Evolutionary conservation across 2,888 invertebrate genomes (phyloP).

Genomic region (Protophormia terraenovae): DNA sequence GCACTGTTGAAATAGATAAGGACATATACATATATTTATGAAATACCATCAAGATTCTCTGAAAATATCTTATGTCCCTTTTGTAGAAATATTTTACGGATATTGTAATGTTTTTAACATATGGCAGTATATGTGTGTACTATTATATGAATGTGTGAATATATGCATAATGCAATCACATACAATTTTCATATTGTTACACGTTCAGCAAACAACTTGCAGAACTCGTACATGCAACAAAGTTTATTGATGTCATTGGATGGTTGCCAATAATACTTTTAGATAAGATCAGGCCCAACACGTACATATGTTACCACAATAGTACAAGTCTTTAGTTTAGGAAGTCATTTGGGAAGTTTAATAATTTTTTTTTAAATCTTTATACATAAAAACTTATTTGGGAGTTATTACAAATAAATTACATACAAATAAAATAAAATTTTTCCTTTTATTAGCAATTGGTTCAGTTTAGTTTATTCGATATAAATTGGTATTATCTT

Average conservation of each 20-base stretch:
- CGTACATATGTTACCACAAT: neutral
- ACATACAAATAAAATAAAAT: too few species aligned
- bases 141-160: neutral
- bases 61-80: neutral
- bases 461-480: neutral
- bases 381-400: neutral
- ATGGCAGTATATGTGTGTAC: neutral
- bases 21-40: neutral
- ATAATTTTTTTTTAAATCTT: neutral
- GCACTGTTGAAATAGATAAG: neutral
- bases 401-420: neutral
- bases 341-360: neutral
- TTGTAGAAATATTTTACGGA: neutral
- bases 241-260: constrained; percentile 36
- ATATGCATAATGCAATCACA: neutral
- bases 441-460: too few species aligned
- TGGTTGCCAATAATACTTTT: constrained; percentile 48
- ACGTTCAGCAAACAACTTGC: constrained; percentile 14
- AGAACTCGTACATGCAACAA: neutral
- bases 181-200: neutral
- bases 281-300: constrained; percentile 36
- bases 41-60: neutral
- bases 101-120: neutral
- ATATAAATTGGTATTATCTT: neutral
- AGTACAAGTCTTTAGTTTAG: neutral